phyloP scores from a whole-genome alignment of 2,797 vertebrate species.

The Todus mexicanus region DNA sequence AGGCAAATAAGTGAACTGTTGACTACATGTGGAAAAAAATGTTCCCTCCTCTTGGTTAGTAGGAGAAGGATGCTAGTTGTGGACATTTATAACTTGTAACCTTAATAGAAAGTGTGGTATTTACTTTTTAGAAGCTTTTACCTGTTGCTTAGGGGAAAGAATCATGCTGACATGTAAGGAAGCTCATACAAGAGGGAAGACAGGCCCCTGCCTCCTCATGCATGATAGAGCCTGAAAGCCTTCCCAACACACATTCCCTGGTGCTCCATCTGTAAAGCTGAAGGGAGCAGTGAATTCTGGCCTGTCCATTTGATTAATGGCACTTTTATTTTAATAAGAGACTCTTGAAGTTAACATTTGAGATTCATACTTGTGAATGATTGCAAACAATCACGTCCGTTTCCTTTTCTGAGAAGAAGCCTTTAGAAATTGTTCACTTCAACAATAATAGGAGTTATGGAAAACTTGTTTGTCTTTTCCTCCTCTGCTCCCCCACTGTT shows the following conservation, averaged over 20 bases:
- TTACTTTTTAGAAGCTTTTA: neutral
- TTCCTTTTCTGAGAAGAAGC: neutral
- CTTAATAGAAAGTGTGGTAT: neutral
- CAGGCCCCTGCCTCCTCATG: accelerated
- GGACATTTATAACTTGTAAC: neutral
- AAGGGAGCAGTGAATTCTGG: neutral
- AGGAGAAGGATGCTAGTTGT: neutral
- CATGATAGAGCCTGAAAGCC: neutral
- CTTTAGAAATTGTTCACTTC: neutral
- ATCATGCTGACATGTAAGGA: neutral
- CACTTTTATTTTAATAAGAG: neutral
- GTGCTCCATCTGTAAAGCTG: neutral
- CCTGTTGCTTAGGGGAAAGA: neutral
- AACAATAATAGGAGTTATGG: neutral
- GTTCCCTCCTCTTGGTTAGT: neutral
- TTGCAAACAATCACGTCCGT: neutral
- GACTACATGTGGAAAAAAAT: neutral
- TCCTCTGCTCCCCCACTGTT: neutral
- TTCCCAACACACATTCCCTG: neutral
- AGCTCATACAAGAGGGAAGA: neutral
- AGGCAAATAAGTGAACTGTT: neutral
- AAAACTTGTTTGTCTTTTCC: neutral
- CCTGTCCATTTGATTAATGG: neutral
- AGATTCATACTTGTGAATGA: neutral
- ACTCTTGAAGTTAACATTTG: neutral